Conservation (phyloP, 2,888 invertebrate species). For the Polietes domitor region DNA sequence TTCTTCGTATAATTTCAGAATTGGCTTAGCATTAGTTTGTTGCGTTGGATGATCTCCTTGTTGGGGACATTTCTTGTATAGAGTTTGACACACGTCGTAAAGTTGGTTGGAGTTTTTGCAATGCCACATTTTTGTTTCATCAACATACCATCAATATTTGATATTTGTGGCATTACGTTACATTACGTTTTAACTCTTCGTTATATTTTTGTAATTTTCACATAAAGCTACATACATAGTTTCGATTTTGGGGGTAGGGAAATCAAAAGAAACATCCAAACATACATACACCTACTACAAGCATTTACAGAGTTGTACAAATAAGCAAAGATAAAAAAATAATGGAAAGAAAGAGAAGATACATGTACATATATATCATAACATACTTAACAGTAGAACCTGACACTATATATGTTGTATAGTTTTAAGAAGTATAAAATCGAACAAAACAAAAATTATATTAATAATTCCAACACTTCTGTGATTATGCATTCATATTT, state of each 20-base stretch:
- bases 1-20: too few relatives aligned
- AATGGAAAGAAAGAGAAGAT: not conserved
- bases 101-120: too few relatives aligned
- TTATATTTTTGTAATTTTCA: too few relatives aligned
- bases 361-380: conserved; percentile 6
- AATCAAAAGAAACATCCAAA: not conserved
- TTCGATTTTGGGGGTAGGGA: not conserved
- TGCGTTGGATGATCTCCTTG: too few relatives aligned
- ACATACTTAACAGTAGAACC: conserved; percentile 41
- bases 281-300: not conserved
- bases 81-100: too few relatives aligned
- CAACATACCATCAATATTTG: too few relatives aligned
- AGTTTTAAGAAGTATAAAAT: not conserved
- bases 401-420: conserved; percentile 33
- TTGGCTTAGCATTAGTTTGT: too few relatives aligned
- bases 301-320: not conserved
- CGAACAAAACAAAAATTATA: not conserved
- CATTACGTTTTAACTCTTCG: too few relatives aligned
- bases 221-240: not conserved
- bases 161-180: too few relatives aligned
- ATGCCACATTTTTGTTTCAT: too few relatives aligned
- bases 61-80: too few relatives aligned
- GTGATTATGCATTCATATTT: too few relatives aligned
- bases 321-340: conserved; percentile 1
- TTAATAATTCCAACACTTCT: not conserved